Evolutionary conservation across 2,888 invertebrate genomes (phyloP), one percentile per base, ranked within the genome.

Genomic region (Dryocosmus kuriphilus): DNA sequence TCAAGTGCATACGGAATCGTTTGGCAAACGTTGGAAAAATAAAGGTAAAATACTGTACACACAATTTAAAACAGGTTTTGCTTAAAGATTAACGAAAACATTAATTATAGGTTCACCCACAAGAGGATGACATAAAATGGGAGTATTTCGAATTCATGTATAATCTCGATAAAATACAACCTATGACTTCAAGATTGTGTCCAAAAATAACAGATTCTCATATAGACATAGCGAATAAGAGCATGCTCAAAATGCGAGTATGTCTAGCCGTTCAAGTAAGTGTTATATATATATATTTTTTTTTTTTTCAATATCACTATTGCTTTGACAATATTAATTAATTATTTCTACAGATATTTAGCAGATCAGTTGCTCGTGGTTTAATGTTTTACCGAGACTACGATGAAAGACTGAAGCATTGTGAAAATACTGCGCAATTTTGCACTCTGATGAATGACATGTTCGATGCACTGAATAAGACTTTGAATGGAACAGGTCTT

Each of bases 1-100:
- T 86, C 0, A 85, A 86, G 75, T 80, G 79, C 63, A 77, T 85
- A 7, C 74, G 83, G 65, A 85, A 84, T 77, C 79, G 85, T 35
- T 41, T 83, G 19, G 79, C 60, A 63, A 76, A 74, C 60, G 22
- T 27, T 19, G 27, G 24, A 51, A 41, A 32, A 77, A 38, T 78
- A 32, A 75, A 61, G 9, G 57, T 63, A 27, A 35, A 14, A 32
- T 38, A 7, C 9, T 60, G 38, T 46, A 30, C 16, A 38, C 22
- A 30, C 22, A 57, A 61, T 35, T 76, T 38, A n/a, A 22, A 35
- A 35, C 5, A 9, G 9, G 32, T 27, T 80, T 81, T 19, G 2
- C 55, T 55, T 55, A 55, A 1, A 9, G 22, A 22, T 19, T 55
- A 22, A 11, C n/a, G n/a, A 55, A 55, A 2, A 55, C 9, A 55